A percentile compares a stretch with the other conserved stretches of the same genome.
These are phyloP conservation scores for Diadema setosum DNA, from an alignment of 35 echinoderm and acorn worm species.

Conservation along the genomic window DNA sequence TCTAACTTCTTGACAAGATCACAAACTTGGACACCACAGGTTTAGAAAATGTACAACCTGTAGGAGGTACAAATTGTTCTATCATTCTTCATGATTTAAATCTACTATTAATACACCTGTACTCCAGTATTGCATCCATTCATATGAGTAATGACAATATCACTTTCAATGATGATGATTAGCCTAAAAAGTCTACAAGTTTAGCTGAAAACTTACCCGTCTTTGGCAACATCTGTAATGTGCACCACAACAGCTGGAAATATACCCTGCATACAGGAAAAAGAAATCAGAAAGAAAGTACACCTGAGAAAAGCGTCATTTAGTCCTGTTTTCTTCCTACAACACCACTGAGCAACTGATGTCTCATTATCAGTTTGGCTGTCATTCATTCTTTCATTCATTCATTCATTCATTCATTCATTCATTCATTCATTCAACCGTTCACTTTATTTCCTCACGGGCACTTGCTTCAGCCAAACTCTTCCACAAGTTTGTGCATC, in stretches of 20 bases:
- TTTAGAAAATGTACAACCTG: not conserved
- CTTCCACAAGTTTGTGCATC: no score
- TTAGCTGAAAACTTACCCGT: slow-evolving; percentile 10
- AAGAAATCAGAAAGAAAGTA: not conserved
- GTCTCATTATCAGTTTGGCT: not conserved
- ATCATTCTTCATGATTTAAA: not conserved
- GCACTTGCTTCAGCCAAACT: not conserved
- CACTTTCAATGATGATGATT: not conserved
- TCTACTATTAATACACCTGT: not conserved
- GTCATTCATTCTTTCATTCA: not conserved
- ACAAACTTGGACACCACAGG: not conserved
- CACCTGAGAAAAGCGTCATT: not conserved
- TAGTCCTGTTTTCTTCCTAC: not conserved
- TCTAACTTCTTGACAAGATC: not conserved
- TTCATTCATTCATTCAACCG: not conserved
- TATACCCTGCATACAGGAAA: slow-evolving; percentile 27
- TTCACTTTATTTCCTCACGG: not conserved
- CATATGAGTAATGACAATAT: not conserved
- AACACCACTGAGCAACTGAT: not conserved
- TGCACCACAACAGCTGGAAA: slow-evolving; percentile 50
- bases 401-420: not conserved
- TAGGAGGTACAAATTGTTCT: not conserved
- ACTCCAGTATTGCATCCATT: not conserved
- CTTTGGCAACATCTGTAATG: not conserved
- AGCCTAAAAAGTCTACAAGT: not conserved